Base-by-base conservation (phyloP, 2,888 invertebrate species). In the Drosophila dives region DNA sequence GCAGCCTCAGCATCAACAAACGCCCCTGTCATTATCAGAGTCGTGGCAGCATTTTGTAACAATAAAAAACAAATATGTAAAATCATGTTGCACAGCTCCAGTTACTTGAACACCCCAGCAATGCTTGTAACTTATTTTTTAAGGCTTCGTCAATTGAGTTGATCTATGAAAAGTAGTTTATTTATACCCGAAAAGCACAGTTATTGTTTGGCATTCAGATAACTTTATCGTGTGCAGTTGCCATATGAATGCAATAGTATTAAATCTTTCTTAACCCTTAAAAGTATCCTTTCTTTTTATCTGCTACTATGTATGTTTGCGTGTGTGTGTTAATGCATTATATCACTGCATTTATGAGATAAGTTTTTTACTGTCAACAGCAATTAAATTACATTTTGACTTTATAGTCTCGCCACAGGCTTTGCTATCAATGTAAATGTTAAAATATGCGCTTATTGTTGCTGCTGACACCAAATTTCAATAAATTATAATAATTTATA, bases 311-410 rank as follows among this genome's bases (percentile, higher is more conserved):
- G 20, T 45, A 20, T 15, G 5, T 40, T 20, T 12, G 45, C 61
- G 42, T 65, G 33, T 65, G 63, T 49, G 55, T 38, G 70, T 12
- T 15, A 29, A 29, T 45, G 23, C 45, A 45, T 45, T 4, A 23
- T 83, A 86, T 81, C 81, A 74, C 81, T 71, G 81, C 83, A 81
- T 83, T 83, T 86, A 83, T 83, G 86, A 79, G 86, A 81, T 83
- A 83, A 83, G 74, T 83, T 86, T 83, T 72, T 73, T 79, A 75
- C 62, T 70, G 72, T 77, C 74, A 75, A 68, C 83, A 87, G 75
- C 87, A 85, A 87, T 85, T 79, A 83, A 83, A 87, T 83, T 83
- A 87, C 79, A 85, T 85, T 87, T 87, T 81, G 72, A 84, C 70
- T 86, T 86, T 80, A 85, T 81, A 72, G 83, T 69, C 72, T 38